These are phyloP conservation scores for Chrysolina oricalcia DNA, from an alignment of 2,888 invertebrate genomes.

Conservation along the genomic window DNA sequence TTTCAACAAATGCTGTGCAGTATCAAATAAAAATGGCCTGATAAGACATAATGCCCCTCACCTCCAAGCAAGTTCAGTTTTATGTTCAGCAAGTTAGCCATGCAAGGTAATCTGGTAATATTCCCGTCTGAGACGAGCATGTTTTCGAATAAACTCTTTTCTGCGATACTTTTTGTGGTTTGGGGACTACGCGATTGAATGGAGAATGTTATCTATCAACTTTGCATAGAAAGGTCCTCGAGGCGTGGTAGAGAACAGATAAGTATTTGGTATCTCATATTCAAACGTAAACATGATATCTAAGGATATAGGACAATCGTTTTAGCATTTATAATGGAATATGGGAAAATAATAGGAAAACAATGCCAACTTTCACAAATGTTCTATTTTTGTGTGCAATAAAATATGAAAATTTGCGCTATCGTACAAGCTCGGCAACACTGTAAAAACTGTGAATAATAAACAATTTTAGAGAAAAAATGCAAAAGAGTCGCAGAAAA, in stretches of 20 bases:
- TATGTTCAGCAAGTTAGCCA: conserved; percentile 1
- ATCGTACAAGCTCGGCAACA: too few species aligned
- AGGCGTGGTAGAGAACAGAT: not conserved
- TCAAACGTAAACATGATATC: too few species aligned
- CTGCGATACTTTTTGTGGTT: not conserved
- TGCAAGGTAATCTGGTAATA: not conserved
- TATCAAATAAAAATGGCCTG: not conserved
- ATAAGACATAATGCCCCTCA: not conserved
- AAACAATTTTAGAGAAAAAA: too few species aligned
- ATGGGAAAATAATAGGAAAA: too few species aligned
- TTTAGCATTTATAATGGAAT: too few species aligned
- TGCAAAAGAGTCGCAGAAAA: too few species aligned
- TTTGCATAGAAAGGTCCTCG: not conserved
- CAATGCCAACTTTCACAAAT: too few species aligned
- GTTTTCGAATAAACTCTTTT: not conserved
- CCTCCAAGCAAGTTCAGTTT: not conserved
- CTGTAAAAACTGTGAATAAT: too few species aligned
- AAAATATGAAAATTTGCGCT: too few species aligned
- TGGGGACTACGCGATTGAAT: not conserved
- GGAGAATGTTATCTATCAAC: not conserved
- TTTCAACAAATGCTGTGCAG: not conserved
- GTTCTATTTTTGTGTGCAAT: too few species aligned
- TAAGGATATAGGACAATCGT: too few species aligned
- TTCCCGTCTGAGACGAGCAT: not conserved
- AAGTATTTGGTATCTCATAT: too few species aligned